Conservation (phyloP, 2,797 vertebrate species). For the Apogon hyalosoma region DNA sequence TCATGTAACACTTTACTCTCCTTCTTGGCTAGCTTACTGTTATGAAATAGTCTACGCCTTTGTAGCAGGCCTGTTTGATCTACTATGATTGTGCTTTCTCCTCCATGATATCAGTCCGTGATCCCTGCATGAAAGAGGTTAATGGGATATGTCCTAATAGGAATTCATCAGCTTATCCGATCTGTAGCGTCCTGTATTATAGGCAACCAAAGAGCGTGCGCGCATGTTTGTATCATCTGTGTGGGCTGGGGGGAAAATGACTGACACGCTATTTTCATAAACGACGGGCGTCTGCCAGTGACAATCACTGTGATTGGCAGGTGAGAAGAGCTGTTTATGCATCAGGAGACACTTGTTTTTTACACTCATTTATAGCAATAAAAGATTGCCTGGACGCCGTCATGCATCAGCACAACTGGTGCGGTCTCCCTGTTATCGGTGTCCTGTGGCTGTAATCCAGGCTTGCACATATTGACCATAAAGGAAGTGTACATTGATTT, state of each 20-base stretch:
- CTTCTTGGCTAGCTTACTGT: not conserved
- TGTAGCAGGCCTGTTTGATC: not conserved
- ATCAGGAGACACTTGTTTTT: conserved; percentile 44
- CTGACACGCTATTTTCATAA: conserved; percentile 70
- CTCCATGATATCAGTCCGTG: conserved; percentile 47
- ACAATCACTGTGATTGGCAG: conserved; percentile 72
- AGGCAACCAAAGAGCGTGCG: conserved; percentile 14
- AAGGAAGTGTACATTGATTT: conserved; percentile 77
- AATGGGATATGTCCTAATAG: conserved; percentile 74
- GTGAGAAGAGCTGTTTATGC: conserved; percentile 63
- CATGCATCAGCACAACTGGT: not conserved
- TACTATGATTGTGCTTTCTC: conserved; percentile 8
- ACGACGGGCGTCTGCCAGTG: conserved; percentile 57
- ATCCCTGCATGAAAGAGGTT: conserved; percentile 67
- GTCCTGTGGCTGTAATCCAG: conserved; percentile 37
- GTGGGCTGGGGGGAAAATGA: conserved; percentile 54
- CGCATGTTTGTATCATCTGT: conserved; percentile 45
- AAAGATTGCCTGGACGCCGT: conserved; percentile 9
- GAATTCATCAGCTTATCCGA: conserved; percentile 69
- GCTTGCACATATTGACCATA: conserved; percentile 61
- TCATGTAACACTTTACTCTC: too few species aligned
- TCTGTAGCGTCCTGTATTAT: conserved; percentile 45
- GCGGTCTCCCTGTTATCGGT: conserved; percentile 37
- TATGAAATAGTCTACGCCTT: not conserved
- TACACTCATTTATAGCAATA: conserved; percentile 38